Percentiles rank a stretch among this genome's conserved stretches.
These are phyloP conservation scores for Hirtodrosophila trivittata DNA, from an alignment of 2,888 invertebrate species.

Conservation along the genomic window DNA sequence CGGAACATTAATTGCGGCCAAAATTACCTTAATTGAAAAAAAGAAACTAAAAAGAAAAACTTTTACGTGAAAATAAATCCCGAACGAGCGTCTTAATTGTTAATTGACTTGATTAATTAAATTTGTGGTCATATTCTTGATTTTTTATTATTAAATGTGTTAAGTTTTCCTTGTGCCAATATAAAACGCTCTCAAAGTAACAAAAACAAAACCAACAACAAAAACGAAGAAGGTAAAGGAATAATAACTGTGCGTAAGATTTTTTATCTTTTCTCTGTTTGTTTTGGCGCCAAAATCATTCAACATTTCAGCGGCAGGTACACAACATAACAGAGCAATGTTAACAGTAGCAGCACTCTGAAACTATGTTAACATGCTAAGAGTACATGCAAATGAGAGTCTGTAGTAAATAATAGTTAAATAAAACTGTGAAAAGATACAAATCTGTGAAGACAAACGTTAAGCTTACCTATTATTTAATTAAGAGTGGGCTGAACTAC, in stretches of 20 bases:
- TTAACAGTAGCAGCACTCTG: conserved; percentile 24
- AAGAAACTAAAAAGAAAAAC: conserved; percentile 24
- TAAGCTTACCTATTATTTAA: too few relatives aligned
- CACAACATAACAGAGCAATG: conserved; percentile 24
- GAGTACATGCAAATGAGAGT: background rate
- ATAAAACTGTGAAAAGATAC: too few relatives aligned
- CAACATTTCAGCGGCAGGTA: conserved; percentile 24
- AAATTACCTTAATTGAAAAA: conserved; percentile 33
- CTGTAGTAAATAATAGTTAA: background rate
- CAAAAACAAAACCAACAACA: background rate
- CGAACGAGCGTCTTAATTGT: conserved; percentile 43
- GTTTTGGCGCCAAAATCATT: conserved; percentile 45
- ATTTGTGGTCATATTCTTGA: conserved; percentile 4
- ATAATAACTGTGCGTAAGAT: conserved; percentile 16
- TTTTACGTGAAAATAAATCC: conserved; percentile 47
- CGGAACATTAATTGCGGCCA: conserved; percentile 59
- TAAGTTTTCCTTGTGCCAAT: conserved; percentile 19
- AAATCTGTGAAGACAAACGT: too few relatives aligned
- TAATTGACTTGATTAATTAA: too few relatives aligned
- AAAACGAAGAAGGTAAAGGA: too few relatives aligned
- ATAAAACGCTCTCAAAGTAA: background rate
- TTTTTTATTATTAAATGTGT: conserved; percentile 19
- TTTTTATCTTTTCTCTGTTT: conserved; percentile 14
- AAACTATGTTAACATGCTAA: background rate
- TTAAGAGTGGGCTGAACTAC: too few relatives aligned